A percentile compares a stretch with the other conserved stretches of the same genome.
These are phyloP conservation scores for Boloria selene DNA, from an alignment of 2,888 invertebrate species.

Conservation along the genomic window DNA sequence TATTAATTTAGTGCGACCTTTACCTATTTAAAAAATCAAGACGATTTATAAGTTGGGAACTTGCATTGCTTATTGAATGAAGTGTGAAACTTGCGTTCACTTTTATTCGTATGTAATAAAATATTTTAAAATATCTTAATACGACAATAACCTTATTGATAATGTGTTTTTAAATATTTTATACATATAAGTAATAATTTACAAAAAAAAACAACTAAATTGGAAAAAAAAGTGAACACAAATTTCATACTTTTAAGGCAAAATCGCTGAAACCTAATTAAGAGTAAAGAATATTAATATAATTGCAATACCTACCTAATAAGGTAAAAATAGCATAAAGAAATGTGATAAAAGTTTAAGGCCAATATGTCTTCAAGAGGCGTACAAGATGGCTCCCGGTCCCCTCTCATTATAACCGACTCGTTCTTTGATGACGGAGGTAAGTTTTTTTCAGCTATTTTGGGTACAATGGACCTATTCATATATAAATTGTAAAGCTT, in stretches of 20 bases:
- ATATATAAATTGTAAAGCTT: too few species aligned
- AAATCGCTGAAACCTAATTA: background rate
- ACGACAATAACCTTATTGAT: too few species aligned
- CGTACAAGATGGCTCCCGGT: constrained; percentile 71
- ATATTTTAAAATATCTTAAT: too few species aligned
- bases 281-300: constrained; percentile 15
- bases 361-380: constrained; percentile 70
- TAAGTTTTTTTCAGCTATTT: constrained; percentile 48
- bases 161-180: too few species aligned
- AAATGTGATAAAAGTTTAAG: constrained; percentile 6
- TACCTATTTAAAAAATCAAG: too few species aligned
- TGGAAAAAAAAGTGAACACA: background rate
- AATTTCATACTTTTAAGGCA: background rate
- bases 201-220: background rate
- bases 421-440: constrained; percentile 75
- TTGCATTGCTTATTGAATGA: too few species aligned
- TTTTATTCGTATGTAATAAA: too few species aligned
- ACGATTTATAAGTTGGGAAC: too few species aligned
- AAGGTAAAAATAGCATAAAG: background rate
- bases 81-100: too few species aligned
- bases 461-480: background rate
- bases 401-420: constrained; percentile 69
- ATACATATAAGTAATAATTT: too few species aligned
- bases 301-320: background rate
- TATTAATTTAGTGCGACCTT: too few species aligned